Percentiles rank a stretch among this genome's conserved stretches.
These are phyloP conservation scores for Ciconia maguari DNA, from an alignment of 2,113 vertebrate species.

Conservation along the genomic window DNA sequence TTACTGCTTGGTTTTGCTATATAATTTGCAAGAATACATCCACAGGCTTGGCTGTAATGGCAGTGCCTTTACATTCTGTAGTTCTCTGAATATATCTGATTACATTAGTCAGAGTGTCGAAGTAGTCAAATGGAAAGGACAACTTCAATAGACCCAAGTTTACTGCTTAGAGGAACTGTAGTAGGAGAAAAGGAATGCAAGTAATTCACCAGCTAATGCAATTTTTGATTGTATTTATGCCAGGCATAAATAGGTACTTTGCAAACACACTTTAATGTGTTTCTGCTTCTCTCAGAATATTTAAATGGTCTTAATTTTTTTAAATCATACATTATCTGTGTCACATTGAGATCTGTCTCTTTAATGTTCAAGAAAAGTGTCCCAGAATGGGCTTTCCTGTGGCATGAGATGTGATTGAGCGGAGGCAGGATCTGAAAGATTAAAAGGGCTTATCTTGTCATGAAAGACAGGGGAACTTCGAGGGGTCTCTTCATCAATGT, in stretches of 20 bases:
- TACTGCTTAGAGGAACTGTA: background rate
- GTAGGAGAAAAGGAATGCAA: background rate
- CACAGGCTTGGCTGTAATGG: background rate
- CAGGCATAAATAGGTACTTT: background rate
- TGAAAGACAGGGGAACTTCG: background rate
- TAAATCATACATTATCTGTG: background rate
- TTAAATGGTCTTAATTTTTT: background rate
- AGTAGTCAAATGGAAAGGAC: background rate
- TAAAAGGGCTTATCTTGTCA: background rate
- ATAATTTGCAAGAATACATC: slow-evolving; percentile 21
- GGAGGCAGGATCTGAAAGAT: background rate
- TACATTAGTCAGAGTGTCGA: background rate
- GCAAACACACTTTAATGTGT: background rate
- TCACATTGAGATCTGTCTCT: background rate
- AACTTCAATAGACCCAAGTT: background rate
- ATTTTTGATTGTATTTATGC: background rate
- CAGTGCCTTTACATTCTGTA: background rate
- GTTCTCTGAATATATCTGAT: slow-evolving; percentile 37
- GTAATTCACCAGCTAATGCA: background rate
- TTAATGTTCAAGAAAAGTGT: background rate
- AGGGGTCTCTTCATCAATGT: background rate
- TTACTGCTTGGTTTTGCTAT: slow-evolving; percentile 8
- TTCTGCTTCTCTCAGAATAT: background rate
- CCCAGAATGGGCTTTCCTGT: background rate
- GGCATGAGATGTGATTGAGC: background rate